Percentiles rank a stretch among this genome's conserved stretches.
These are phyloP conservation scores for Trialeurodes vaporariorum DNA, from an alignment of 1,140 invertebrate species.

Conservation along the genomic window DNA sequence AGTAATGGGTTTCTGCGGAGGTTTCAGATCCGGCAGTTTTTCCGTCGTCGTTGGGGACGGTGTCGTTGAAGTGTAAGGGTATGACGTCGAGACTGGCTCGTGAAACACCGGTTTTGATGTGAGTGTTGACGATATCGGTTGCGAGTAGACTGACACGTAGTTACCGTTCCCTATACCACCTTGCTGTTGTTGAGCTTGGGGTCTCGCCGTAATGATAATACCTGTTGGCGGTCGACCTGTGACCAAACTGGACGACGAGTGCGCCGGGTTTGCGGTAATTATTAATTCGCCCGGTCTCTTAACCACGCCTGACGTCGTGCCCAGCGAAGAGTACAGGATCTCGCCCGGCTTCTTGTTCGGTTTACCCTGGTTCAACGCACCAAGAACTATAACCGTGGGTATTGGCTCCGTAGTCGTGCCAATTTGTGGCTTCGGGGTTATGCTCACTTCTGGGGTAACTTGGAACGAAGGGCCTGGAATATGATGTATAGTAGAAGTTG, in stretches of 20 bases:
- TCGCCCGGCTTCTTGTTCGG: conserved; percentile 34
- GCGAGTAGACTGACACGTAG: conserved; percentile 10
- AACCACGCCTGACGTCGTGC: background rate
- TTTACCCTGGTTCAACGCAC: conserved; percentile 36
- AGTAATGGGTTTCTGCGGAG: background rate
- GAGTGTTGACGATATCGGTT: background rate
- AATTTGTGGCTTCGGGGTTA: conserved; percentile 22
- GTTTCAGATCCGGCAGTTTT: background rate
- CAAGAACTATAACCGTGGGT: conserved; percentile 58
- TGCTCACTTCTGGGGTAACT: conserved; percentile 23
- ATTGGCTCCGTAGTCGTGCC: conserved; percentile 39
- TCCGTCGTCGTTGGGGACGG: background rate
- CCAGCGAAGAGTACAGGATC: conserved; percentile 3
- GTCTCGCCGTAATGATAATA: conserved; percentile 18
- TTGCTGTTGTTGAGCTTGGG: background rate
- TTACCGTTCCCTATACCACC: background rate
- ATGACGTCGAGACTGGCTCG: background rate
- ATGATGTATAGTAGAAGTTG: conserved; percentile 26
- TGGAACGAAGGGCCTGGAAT: conserved; percentile 29
- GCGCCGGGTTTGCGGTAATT: conserved; percentile 13
- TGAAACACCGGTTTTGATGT: background rate
- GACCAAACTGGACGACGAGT: no score
- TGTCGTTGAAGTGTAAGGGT: conserved; percentile 2
- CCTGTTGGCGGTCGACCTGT: conserved; percentile 12
- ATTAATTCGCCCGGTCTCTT: conserved; percentile 11